A percentile compares a stretch with the other conserved stretches of the same genome.
Conservation (phyloP, 1,140 invertebrate species). For the Wiebesia pumilae region DNA sequence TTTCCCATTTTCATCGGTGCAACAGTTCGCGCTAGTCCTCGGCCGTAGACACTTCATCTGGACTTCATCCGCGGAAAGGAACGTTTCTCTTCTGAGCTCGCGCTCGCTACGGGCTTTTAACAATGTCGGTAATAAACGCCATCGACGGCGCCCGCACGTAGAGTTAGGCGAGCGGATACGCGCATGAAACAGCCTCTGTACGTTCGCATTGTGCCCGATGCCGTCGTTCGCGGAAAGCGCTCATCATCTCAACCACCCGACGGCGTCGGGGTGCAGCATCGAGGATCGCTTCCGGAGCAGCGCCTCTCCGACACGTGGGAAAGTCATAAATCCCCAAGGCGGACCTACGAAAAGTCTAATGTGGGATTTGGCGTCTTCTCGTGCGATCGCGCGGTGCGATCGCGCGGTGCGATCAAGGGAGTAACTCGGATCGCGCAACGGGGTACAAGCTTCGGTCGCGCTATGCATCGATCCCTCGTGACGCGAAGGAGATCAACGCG, state of each 20-base stretch:
- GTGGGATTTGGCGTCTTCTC: constrained; percentile 57
- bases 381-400: constrained; percentile 57
- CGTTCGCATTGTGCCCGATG: neutral
- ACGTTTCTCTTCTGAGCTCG: constrained; percentile 28
- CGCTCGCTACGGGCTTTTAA: neutral
- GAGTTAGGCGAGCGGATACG: neutral
- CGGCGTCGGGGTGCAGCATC: too few relatives aligned
- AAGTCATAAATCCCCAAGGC: constrained; percentile 59
- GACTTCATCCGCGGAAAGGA: constrained; percentile 22
- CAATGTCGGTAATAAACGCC: constrained; percentile 45
- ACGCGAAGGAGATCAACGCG: constrained; percentile 56
- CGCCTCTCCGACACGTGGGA: constrained; percentile 53
- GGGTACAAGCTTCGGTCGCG: constrained; percentile 46
- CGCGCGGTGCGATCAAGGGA: constrained; percentile 60
- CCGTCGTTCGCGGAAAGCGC: neutral
- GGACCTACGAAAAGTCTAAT: constrained; percentile 62
- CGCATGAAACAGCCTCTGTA: neutral
- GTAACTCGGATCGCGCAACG: constrained; percentile 59
- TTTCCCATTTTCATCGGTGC: constrained; percentile 13
- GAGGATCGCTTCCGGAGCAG: too few relatives aligned
- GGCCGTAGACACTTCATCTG: constrained; percentile 25
- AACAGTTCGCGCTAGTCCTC: constrained; percentile 20
- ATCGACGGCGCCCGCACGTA: constrained; percentile 7
- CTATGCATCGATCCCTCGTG: constrained; percentile 9
- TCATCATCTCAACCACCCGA: neutral